Evolutionary conservation across 2,113 vertebrate species (phyloP).

Genomic region (Choloepus hoffmanni): DNA sequence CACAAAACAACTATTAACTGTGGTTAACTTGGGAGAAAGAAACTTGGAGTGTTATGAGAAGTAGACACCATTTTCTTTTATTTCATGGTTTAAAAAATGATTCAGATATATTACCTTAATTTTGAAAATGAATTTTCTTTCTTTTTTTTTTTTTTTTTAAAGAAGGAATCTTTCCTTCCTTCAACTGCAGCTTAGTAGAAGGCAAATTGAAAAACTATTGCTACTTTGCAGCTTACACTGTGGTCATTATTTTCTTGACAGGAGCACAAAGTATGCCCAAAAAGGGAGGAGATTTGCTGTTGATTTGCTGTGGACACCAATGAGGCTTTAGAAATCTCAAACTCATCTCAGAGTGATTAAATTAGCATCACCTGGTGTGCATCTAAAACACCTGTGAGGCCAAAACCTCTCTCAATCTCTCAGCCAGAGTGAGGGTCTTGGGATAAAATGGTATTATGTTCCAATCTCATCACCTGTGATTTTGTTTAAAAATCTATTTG

Average conservation of each 20-base stretch:
- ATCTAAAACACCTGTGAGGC: background rate
- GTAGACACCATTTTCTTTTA: background rate
- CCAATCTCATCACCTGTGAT: background rate
- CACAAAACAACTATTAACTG: background rate
- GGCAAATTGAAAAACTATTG: background rate
- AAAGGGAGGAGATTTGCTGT: background rate
- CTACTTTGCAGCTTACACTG: background rate
- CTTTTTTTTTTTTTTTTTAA: background rate
- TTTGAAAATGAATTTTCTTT: background rate
- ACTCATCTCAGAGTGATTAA: background rate
- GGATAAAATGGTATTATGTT: background rate
- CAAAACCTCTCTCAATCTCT: background rate
- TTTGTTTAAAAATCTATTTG: conserved; percentile 39
- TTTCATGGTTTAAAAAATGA: background rate
- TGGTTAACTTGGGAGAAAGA: conserved; percentile 7
- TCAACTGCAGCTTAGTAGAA: background rate
- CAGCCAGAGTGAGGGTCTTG: background rate
- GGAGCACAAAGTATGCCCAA: background rate
- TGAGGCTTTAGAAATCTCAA: background rate
- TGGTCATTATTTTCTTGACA: background rate
- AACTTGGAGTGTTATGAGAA: conserved; percentile 10
- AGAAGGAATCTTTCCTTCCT: background rate
- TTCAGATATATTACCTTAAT: background rate
- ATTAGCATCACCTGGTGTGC: background rate
- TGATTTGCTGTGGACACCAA: background rate